Evolutionary conservation across 2,113 vertebrate species (phyloP).

Genomic region (Thamnophis sirtalis): DNA sequence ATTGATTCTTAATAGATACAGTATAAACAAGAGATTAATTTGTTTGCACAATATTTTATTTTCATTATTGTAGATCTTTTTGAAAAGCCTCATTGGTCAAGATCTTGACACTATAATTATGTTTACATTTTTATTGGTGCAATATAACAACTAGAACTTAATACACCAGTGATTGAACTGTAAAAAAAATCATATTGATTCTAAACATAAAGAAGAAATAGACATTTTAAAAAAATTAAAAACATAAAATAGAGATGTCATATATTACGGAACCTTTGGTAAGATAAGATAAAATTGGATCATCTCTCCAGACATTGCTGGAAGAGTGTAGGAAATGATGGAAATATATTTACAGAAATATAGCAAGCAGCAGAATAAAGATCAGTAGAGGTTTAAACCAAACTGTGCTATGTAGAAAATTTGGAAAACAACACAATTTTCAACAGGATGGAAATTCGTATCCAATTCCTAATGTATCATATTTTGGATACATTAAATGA

Average conservation of each 20-base stretch:
- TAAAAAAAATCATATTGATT: background rate
- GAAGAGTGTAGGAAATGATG: background rate
- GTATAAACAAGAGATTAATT: background rate
- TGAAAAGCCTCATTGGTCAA: background rate
- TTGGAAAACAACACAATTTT: background rate
- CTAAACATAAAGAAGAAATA: background rate
- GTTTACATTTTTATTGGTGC: background rate
- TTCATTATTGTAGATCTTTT: background rate
- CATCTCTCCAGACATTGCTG: background rate
- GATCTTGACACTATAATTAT: background rate
- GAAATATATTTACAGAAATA: background rate
- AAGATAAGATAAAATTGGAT: background rate
- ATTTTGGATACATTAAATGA: background rate
- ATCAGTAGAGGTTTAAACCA: background rate
- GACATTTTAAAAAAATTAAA: background rate
- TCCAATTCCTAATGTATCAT: background rate
- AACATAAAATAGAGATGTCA: background rate
- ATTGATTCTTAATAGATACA: background rate
- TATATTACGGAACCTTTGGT: background rate
- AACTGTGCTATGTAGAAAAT: background rate
- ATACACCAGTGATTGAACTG: background rate
- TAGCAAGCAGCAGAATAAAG: background rate
- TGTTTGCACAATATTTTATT: background rate
- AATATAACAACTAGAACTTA: background rate
- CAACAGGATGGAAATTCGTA: background rate